Evolutionary conservation across 2,888 invertebrate genomes (phyloP).

Genomic region (Allophyes oxyacanthae): DNA sequence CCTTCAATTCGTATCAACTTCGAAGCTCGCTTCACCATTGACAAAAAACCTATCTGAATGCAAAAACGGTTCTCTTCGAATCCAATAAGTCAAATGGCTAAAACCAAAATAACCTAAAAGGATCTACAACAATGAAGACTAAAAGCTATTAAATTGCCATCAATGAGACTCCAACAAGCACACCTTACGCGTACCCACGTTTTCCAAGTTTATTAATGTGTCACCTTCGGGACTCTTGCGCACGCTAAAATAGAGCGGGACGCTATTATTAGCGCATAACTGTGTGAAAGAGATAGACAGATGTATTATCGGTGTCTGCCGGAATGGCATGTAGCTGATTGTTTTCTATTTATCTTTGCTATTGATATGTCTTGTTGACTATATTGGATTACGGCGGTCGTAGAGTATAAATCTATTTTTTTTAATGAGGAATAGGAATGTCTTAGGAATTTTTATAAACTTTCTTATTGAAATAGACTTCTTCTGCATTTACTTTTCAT

Average conservation of each 20-base stretch:
- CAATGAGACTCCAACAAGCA: slow-evolving; percentile 41
- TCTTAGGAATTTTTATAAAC: too few species aligned
- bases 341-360: slow-evolving; percentile 55
- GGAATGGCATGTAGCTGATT: slow-evolving; percentile 49
- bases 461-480: too few species aligned
- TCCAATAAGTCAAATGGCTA: too few species aligned
- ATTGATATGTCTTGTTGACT: slow-evolving; percentile 38
- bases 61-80: background rate
- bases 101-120: too few species aligned
- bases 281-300: slow-evolving; percentile 60
- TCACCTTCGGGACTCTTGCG: slow-evolving; percentile 70
- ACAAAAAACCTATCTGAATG: too few species aligned
- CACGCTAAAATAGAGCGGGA: slow-evolving; percentile 72
- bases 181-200: slow-evolving; percentile 53
- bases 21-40: too few species aligned
- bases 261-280: slow-evolving; percentile 64
- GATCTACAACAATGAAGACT: too few species aligned
- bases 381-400: slow-evolving; percentile 37
- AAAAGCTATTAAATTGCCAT: slow-evolving; percentile 32
- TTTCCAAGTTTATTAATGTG: slow-evolving; percentile 67
- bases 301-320: slow-evolving; percentile 50
- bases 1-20: too few species aligned
- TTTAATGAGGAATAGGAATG: background rate
- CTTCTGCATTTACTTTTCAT: too few species aligned
- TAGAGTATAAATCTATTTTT: slow-evolving; percentile 42